phyloP scores from a whole-genome alignment of 2,888 invertebrate genomes.

The Platynereis dumerilii region DNA sequence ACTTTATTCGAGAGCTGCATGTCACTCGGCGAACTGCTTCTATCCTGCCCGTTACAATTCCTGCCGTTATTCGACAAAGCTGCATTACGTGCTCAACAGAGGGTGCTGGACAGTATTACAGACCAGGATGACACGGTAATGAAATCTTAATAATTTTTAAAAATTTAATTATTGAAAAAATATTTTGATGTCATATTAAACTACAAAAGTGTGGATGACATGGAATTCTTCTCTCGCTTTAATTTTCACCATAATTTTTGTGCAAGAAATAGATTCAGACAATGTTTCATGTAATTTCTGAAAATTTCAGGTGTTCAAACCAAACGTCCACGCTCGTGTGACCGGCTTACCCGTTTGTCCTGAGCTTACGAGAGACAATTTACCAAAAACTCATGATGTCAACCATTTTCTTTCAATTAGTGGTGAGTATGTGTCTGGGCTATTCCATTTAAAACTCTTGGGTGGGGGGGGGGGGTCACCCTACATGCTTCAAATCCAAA shows the following conservation, averaged over 20 bases:
- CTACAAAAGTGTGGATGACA: not conserved
- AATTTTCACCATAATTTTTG: too few species aligned
- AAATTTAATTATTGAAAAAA: not conserved
- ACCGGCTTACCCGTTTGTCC: slow-evolving; percentile 73
- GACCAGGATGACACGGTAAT: not conserved
- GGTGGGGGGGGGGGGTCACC: too few species aligned
- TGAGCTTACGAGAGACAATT: slow-evolving; percentile 69
- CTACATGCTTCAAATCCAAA: too few species aligned
- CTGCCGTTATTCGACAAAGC: slow-evolving; percentile 71
- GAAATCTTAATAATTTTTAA: not conserved
- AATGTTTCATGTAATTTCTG: too few species aligned
- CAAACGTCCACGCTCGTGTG: slow-evolving; percentile 74
- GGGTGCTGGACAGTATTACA: not conserved
- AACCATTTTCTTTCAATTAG: slow-evolving; percentile 76
- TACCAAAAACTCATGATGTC: slow-evolving; percentile 76
- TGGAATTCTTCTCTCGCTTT: too few species aligned
- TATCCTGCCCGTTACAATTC: slow-evolving; percentile 71
- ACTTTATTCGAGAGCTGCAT: slow-evolving; percentile 70
- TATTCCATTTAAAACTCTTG: too few species aligned
- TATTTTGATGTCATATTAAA: not conserved
- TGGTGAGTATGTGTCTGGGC: slow-evolving; percentile 68
- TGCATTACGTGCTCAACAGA: slow-evolving; percentile 58
- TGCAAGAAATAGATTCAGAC: too few species aligned
- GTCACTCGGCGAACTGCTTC: slow-evolving; percentile 69
- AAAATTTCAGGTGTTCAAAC: slow-evolving; percentile 66